phyloP scores from a whole-genome alignment of 2,888 invertebrate genomes.

The Lochmaea capreae region DNA sequence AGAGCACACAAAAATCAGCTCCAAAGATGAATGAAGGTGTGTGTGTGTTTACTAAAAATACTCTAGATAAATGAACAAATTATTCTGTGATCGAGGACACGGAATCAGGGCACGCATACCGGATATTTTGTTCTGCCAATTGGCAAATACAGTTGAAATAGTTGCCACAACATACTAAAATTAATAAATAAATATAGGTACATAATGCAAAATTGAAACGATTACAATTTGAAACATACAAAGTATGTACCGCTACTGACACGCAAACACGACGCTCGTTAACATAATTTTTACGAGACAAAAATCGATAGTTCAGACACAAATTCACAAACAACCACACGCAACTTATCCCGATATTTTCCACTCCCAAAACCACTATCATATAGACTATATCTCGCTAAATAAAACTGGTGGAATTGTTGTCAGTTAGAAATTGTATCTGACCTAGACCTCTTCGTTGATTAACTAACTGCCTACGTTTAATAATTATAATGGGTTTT shows the following conservation, averaged over 20 bases:
- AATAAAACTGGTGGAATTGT: background rate
- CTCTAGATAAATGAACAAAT: too few species aligned
- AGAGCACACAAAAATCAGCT: too few species aligned
- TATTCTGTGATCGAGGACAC: too few species aligned
- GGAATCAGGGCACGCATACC: too few species aligned
- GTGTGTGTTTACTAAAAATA: too few species aligned
- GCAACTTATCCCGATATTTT: constrained; percentile 21
- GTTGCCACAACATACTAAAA: too few species aligned
- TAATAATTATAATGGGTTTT: constrained; percentile 29
- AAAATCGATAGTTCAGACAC: constrained; percentile 28
- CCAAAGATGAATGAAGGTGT: too few species aligned
- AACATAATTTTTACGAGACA: background rate
- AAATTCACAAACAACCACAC: constrained; percentile 21
- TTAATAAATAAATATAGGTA: too few species aligned
- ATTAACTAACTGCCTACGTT: constrained; percentile 26
- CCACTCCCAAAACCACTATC: constrained; percentile 3
- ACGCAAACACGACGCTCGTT: constrained; percentile 1
- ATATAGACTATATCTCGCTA: background rate
- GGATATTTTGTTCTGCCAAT: too few species aligned
- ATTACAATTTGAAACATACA: too few species aligned
- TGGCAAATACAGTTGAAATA: too few species aligned
- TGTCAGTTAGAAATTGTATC: constrained; percentile 10
- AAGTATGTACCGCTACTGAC: background rate
- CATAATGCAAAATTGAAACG: too few species aligned
- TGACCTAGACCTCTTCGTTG: constrained; percentile 31